A percentile compares a stretch with the other conserved stretches of the same genome.
phyloP scores from a whole-genome alignment of 2,113 vertebrate genomes.

The Lichenostomus cassidix region DNA sequence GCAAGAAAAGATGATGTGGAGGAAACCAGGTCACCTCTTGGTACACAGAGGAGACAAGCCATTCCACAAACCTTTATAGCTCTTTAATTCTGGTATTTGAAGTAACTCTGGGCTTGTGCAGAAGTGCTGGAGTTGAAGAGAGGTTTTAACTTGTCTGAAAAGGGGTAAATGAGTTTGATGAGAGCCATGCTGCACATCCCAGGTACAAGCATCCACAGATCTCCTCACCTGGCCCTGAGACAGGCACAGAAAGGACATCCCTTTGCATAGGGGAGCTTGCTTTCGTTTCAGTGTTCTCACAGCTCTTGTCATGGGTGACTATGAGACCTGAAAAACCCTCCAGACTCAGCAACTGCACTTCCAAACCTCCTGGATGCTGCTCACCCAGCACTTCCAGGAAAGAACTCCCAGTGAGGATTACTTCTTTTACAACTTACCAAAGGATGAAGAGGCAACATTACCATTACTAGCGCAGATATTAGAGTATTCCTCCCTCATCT shows the following conservation, averaged over 20 bases:
- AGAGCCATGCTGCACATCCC: background rate
- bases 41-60: background rate
- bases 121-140: background rate
- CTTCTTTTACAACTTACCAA: background rate
- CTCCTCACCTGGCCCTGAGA: background rate
- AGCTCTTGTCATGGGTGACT: background rate
- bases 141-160: background rate
- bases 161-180: background rate
- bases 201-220: background rate
- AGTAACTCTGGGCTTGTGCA: background rate
- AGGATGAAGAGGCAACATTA: background rate
- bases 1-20: background rate
- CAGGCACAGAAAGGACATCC: background rate
- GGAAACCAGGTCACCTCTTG: background rate
- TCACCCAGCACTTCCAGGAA: background rate
- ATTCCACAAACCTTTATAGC: background rate
- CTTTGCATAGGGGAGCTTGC: background rate
- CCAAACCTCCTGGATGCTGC: background rate
- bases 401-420: background rate
- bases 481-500: background rate
- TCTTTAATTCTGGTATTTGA: background rate
- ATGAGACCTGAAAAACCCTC: background rate
- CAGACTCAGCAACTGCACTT: background rate
- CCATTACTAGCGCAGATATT: background rate
- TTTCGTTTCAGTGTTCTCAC: background rate